phyloP scores from a whole-genome alignment of 2,888 invertebrate genomes.

The Tipula unca region DNA sequence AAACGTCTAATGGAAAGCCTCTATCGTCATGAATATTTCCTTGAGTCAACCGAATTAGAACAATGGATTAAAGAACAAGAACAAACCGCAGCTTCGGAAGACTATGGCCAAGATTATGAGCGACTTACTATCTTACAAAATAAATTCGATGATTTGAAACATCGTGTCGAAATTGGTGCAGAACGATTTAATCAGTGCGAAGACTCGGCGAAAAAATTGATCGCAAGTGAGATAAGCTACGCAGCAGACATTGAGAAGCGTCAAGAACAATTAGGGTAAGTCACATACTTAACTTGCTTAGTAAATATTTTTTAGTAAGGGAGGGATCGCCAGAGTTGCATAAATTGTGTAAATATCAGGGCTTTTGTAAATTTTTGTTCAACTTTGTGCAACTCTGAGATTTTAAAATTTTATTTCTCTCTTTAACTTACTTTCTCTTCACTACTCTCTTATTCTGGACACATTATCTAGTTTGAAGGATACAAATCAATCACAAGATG shows the following conservation, averaged over 20 bases:
- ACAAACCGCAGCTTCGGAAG: slow-evolving; percentile 81
- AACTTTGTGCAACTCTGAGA: neutral
- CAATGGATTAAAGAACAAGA: slow-evolving; percentile 89
- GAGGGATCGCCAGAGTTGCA: slow-evolving; percentile 15
- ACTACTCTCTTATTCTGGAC: slow-evolving; percentile 21
- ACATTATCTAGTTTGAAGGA: neutral
- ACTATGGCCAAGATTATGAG: slow-evolving; percentile 91
- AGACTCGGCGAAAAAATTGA: slow-evolving; percentile 77
- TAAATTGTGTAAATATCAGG: neutral
- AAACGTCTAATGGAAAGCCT: slow-evolving; percentile 84
- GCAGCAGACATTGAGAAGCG: slow-evolving; percentile 75
- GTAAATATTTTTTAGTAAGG: neutral
- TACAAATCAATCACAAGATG: slow-evolving; percentile 38
- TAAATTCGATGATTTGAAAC: slow-evolving; percentile 89
- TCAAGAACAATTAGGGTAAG: slow-evolving; percentile 79
- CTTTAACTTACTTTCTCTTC: slow-evolving; percentile 15
- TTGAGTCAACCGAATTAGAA: slow-evolving; percentile 83
- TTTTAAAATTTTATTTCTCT: slow-evolving; percentile 16
- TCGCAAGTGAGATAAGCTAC: slow-evolving; percentile 78
- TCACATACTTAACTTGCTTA: slow-evolving; percentile 15
- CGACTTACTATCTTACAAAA: slow-evolving; percentile 72
- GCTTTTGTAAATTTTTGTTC: neutral
- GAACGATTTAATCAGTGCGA: slow-evolving; percentile 88
- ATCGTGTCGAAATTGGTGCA: slow-evolving; percentile 79
- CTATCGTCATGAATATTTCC: slow-evolving; percentile 82